phyloP scores from a whole-genome alignment of 1,140 invertebrate genomes.

The Battus philenor region DNA sequence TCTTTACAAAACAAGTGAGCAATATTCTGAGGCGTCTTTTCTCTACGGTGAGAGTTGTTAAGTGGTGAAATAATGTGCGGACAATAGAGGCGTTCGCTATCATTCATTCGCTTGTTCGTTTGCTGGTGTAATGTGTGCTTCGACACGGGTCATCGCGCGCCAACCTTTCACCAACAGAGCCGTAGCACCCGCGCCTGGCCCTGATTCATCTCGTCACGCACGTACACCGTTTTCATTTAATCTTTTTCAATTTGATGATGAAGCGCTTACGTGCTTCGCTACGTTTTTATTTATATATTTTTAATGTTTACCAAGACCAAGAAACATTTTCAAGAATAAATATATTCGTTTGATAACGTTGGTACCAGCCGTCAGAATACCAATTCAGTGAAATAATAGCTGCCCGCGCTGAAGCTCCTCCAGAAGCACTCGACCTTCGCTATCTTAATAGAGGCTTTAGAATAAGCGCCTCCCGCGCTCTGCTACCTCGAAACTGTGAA shows the following conservation, averaged over 20 bases:
- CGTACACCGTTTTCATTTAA: neutral
- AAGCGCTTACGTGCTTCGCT: neutral
- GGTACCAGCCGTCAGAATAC: no score
- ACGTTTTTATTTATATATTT: no score
- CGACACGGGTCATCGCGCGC: constrained; percentile 48
- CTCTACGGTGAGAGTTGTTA: constrained; percentile 64
- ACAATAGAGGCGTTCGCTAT: constrained; percentile 53
- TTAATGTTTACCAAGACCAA: no score
- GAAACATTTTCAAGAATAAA: no score
- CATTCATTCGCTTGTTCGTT: constrained; percentile 14
- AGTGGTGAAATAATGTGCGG: constrained; percentile 53
- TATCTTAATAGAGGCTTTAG: no score
- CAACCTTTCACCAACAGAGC: constrained; percentile 52
- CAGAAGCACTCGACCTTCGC: no score
- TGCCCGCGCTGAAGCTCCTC: no score
- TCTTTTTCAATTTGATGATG: neutral
- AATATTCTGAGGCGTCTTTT: constrained; percentile 56
- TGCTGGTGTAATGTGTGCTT: neutral
- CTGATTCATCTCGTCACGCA: neutral
- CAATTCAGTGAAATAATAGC: no score
- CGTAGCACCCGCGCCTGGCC: no score
- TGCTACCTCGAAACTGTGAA: no score
- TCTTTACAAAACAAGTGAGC: constrained; percentile 65
- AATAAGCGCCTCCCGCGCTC: no score
- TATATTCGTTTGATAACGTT: no score